Conservation (phyloP, 2,888 invertebrate species). For the Hirtodrosophila confusa region DNA sequence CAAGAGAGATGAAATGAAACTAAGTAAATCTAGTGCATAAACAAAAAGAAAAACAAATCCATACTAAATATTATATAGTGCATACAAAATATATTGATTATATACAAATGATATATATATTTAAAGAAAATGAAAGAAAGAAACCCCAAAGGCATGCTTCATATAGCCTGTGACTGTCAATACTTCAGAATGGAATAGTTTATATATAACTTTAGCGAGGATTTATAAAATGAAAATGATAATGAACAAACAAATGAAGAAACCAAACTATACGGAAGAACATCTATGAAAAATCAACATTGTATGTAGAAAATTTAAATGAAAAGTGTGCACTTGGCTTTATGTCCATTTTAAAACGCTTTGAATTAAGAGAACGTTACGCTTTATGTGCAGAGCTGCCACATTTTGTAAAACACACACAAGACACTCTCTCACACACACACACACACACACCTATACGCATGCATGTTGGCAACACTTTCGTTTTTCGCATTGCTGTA, state of each 20-base stretch:
- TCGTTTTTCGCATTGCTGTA: slow-evolving; percentile 79
- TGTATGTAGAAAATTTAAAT: slow-evolving; percentile 50
- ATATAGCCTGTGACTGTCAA: slow-evolving; percentile 83
- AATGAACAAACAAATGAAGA: slow-evolving; percentile 32
- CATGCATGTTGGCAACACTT: slow-evolving; percentile 64
- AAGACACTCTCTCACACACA: slow-evolving; percentile 2
- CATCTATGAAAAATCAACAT: slow-evolving; percentile 26
- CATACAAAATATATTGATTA: slow-evolving; percentile 59
- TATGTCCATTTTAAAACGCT: slow-evolving; percentile 67
- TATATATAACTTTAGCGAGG: slow-evolving; percentile 78
- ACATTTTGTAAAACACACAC: slow-evolving; percentile 59
- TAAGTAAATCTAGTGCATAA: slow-evolving; percentile 59
- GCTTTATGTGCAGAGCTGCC: slow-evolving; percentile 74
- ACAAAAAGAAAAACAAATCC: slow-evolving; percentile 10
- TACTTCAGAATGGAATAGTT: slow-evolving; percentile 79
- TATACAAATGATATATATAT: slow-evolving; percentile 57
- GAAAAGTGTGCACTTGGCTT: slow-evolving; percentile 56
- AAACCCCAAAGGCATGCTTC: slow-evolving; percentile 66
- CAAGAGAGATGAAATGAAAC: slow-evolving; percentile 40
- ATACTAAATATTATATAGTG: slow-evolving; percentile 66
- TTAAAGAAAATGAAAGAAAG: slow-evolving; percentile 34
- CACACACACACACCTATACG: slow-evolving; percentile 31
- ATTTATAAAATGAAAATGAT: slow-evolving; percentile 50
- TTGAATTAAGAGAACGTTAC: slow-evolving; percentile 71
- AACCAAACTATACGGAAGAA: slow-evolving; percentile 23